Percentiles rank a stretch among this genome's conserved stretches.
These are phyloP conservation scores for Actenoides lindsayi DNA, from an alignment of 2,113 vertebrate genomes.

Conservation along the genomic window DNA sequence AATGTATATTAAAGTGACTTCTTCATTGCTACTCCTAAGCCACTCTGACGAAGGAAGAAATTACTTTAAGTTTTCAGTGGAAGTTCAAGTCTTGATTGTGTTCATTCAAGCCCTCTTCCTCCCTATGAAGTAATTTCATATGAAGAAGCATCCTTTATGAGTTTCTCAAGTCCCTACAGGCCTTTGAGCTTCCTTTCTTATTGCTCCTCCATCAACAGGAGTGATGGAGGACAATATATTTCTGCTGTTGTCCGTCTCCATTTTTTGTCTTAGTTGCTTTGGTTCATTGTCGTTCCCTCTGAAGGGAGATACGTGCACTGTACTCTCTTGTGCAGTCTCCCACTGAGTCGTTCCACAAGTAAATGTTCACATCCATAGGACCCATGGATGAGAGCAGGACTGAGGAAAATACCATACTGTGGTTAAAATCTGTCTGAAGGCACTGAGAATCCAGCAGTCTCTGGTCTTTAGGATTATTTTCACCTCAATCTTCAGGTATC, in stretches of 20 bases:
- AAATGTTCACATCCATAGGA: not conserved
- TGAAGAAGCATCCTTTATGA: not conserved
- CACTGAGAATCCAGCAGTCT: not conserved
- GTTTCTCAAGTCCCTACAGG: not conserved
- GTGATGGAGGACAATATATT: not conserved
- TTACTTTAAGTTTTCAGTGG: not conserved
- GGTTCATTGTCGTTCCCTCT: not conserved
- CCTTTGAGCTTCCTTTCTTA: not conserved
- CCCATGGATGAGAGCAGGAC: not conserved
- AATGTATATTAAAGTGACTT: not conserved
- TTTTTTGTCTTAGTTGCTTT: not conserved
- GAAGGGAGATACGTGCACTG: not conserved
- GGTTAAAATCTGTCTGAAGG: not conserved
- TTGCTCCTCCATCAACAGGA: not conserved
- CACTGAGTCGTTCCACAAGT: not conserved
- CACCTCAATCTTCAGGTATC: not conserved
- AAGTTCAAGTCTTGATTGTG: not conserved
- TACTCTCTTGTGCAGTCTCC: not conserved
- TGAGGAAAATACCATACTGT: not conserved
- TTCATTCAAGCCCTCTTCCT: not conserved
- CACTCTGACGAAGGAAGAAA: not conserved
- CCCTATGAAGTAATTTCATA: not conserved
- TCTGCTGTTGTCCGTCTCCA: not conserved
- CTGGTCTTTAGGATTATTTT: not conserved
- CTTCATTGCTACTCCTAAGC: not conserved